Percentiles rank a stretch among this genome's conserved stretches.
These are phyloP conservation scores for Chalcosyrphus nemorum DNA, from an alignment of 2,888 invertebrate genomes.

Conservation along the genomic window DNA sequence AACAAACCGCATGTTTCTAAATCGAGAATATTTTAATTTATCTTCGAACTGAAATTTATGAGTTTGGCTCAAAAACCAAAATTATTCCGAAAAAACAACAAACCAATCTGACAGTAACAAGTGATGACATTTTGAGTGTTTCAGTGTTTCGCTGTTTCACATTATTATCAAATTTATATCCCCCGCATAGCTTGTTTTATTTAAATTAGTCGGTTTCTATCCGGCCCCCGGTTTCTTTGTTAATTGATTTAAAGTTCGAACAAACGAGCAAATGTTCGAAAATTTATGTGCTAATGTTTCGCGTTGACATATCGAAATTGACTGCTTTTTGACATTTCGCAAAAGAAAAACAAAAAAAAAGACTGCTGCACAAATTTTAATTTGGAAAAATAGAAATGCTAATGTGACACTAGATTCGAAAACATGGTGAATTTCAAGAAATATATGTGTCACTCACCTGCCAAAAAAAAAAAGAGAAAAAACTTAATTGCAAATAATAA, in stretches of 20 bases:
- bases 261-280: background rate
- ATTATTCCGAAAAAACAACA: slow-evolving; percentile 47
- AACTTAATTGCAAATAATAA: slow-evolving; percentile 68
- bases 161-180: slow-evolving; percentile 66
- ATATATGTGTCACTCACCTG: slow-evolving; percentile 61
- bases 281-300: slow-evolving; percentile 47
- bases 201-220: slow-evolving; percentile 51
- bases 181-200: slow-evolving; percentile 68
- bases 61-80: slow-evolving; percentile 15
- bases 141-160: slow-evolving; percentile 52
- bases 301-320: slow-evolving; percentile 33
- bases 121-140: slow-evolving; percentile 67
- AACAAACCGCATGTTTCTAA: background rate
- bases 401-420: slow-evolving; percentile 33
- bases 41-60: slow-evolving; percentile 49
- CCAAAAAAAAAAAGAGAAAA: slow-evolving; percentile 54
- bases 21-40: slow-evolving; percentile 55
- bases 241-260: slow-evolving; percentile 54
- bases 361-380: slow-evolving; percentile 51
- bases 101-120: slow-evolving; percentile 20
- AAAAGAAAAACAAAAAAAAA: no score
- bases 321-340: slow-evolving; percentile 64
- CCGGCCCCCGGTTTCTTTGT: slow-evolving; percentile 14
- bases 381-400: slow-evolving; percentile 55
- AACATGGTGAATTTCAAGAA: slow-evolving; percentile 44